Percentiles rank a stretch among this genome's conserved stretches.
Conservation (phyloP, 2,113 vertebrate species). For the Myxocyprinus asiaticus region DNA sequence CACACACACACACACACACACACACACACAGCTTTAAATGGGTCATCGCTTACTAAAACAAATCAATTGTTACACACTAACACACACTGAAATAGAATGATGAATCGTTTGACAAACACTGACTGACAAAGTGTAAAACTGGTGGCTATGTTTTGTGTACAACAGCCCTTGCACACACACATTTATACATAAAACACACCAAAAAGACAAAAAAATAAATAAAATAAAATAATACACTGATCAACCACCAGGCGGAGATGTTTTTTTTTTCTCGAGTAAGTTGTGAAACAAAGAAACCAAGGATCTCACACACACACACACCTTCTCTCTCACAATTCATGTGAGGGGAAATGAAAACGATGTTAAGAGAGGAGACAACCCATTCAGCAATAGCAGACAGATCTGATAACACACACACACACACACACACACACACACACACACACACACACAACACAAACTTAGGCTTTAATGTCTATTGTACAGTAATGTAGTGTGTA, state of each 20-base stretch:
- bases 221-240: background rate
- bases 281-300: conserved; percentile 36
- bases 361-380: background rate
- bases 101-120: conserved; percentile 15
- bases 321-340: background rate
- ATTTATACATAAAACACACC: conserved; percentile 1
- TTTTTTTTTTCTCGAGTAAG: conserved; percentile 15
- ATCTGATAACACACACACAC: conserved; percentile 4
- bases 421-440: too few relatives aligned
- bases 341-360: conserved; percentile 43
- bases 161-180: background rate
- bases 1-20: background rate
- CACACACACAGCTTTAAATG: conserved; percentile 48
- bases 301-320: background rate
- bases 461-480: too few relatives aligned
- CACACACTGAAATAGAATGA: conserved; percentile 43
- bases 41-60: conserved; percentile 47
- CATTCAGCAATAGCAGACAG: background rate
- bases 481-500: too few relatives aligned
- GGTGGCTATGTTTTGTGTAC: background rate
- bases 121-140: background rate
- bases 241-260: conserved; percentile 49
- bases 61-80: conserved; percentile 60
- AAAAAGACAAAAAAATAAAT: conserved; percentile 1
- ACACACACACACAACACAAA: too few relatives aligned